These are phyloP conservation scores for Heliocidaris erythrogramma DNA, from an alignment of 35 echinoderm and acorn worm genomes.

Conservation along the genomic window DNA sequence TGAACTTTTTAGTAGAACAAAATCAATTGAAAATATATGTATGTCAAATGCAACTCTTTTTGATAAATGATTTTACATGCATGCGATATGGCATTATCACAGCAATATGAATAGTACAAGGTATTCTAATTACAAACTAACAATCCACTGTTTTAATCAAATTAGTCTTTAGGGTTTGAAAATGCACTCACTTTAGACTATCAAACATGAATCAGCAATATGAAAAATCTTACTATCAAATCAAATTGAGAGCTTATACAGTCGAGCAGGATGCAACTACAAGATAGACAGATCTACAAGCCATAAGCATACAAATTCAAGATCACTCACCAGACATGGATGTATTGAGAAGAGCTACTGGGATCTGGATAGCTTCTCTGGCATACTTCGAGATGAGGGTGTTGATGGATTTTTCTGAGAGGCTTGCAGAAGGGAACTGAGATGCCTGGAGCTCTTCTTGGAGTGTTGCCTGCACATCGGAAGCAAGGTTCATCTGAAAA, in stretches of 20 bases:
- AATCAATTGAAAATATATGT: too few relatives aligned
- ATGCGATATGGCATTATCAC: background rate
- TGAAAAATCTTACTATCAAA: background rate
- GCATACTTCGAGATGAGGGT: slow-evolving; percentile 67
- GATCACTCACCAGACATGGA: slow-evolving; percentile 27
- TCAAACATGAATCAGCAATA: too few relatives aligned
- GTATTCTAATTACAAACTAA: background rate
- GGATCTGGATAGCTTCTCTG: slow-evolving; percentile 60
- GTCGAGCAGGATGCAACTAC: background rate
- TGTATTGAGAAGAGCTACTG: slow-evolving; percentile 52
- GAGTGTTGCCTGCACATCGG: slow-evolving; percentile 54
- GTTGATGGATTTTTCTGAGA: slow-evolving; percentile 61
- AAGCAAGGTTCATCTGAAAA: slow-evolving; percentile 69
- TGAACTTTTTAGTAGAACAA: too few relatives aligned
- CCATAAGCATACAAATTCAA: background rate
- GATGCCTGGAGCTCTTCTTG: slow-evolving; percentile 60
- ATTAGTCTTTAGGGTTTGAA: background rate
- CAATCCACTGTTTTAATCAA: background rate
- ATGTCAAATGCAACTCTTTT: too few relatives aligned
- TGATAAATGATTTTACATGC: background rate
- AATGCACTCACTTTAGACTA: background rate
- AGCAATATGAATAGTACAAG: background rate
- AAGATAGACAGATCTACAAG: too few relatives aligned
- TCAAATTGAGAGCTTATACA: background rate
- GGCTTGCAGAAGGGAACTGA: slow-evolving; percentile 48